phyloP scores from a whole-genome alignment of 2,888 invertebrate genomes.

The Thelaira solivaga region DNA sequence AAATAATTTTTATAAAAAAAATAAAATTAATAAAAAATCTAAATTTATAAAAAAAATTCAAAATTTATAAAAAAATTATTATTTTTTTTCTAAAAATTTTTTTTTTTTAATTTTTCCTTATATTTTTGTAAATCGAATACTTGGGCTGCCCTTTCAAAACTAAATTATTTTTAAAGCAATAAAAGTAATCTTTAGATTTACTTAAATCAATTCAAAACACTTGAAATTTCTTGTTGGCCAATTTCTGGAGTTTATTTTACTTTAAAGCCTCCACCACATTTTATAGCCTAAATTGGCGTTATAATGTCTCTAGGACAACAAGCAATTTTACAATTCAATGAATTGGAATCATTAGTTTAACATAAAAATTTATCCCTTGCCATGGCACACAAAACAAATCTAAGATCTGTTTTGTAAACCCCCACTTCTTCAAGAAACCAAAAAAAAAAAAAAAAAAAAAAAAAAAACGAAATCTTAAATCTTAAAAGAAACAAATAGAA shows the following conservation, averaged over 20 bases:
- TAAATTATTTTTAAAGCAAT: too few species aligned
- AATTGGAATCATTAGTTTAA: conserved; percentile 56
- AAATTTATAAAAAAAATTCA: too few species aligned
- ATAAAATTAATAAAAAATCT: too few species aligned
- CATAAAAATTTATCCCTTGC: conserved; percentile 41
- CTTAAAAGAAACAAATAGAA: conserved; percentile 20
- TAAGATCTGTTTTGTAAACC: background rate
- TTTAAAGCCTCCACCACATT: conserved; percentile 13
- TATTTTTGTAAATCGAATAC: too few species aligned
- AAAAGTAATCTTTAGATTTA: background rate
- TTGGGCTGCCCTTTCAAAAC: too few species aligned
- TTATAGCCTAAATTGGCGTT: conserved; percentile 30
- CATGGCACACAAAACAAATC: conserved; percentile 21
- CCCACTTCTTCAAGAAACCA: background rate
- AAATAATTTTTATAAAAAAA: too few species aligned
- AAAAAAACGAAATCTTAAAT: conserved; percentile 23
- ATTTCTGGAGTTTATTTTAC: background rate
- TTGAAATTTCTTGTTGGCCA: background rate
- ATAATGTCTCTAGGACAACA: conserved; percentile 31
- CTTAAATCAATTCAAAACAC: background rate
- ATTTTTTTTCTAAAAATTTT: too few species aligned
- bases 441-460: background rate
- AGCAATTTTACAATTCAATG: conserved; percentile 58
- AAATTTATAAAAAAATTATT: too few species aligned
- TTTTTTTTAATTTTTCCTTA: too few species aligned